Evolutionary conservation across 2,888 invertebrate genomes (phyloP).

Genomic region (Camptogramma bilineatum): DNA sequence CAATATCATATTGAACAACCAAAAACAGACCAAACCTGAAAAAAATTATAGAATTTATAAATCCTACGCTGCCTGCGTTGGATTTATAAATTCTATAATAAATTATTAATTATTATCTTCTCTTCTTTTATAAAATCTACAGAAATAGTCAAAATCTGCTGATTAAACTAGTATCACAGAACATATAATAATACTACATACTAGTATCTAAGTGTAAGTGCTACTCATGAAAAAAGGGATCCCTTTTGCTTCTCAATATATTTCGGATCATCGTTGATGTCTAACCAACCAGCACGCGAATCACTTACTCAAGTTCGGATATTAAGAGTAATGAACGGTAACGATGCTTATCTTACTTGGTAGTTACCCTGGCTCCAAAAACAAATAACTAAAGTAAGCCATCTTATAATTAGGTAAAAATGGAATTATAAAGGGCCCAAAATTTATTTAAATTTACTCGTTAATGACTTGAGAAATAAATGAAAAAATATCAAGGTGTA

Average conservation of each 20-base stretch:
- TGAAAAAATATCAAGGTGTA: slow-evolving; percentile 72
- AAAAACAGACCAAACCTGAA: no score
- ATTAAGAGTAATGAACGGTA: slow-evolving; percentile 3
- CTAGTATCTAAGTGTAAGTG: not conserved
- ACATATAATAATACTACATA: no score
- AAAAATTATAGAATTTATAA: no score
- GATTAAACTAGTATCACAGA: not conserved
- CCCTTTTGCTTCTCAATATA: slow-evolving; percentile 12
- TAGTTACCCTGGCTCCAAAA: not conserved
- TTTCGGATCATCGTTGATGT: slow-evolving; percentile 14
- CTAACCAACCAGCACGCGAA: slow-evolving; percentile 19
- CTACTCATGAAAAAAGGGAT: slow-evolving; percentile 15
- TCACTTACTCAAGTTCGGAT: slow-evolving; percentile 16
- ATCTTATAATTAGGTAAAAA: slow-evolving; percentile 58
- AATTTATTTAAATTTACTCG: slow-evolving; percentile 70
- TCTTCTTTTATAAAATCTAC: no score
- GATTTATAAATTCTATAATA: no score
- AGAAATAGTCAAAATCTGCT: not conserved
- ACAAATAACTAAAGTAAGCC: slow-evolving; percentile 1
- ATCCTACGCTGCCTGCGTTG: no score
- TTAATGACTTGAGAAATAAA: slow-evolving; percentile 59
- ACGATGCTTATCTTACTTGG: not conserved
- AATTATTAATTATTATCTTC: no score
- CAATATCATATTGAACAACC: no score
- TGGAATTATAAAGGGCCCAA: slow-evolving; percentile 58